Base-by-base conservation (phyloP, 2,797 vertebrate species). In the Brachyalestes nurse region DNA sequence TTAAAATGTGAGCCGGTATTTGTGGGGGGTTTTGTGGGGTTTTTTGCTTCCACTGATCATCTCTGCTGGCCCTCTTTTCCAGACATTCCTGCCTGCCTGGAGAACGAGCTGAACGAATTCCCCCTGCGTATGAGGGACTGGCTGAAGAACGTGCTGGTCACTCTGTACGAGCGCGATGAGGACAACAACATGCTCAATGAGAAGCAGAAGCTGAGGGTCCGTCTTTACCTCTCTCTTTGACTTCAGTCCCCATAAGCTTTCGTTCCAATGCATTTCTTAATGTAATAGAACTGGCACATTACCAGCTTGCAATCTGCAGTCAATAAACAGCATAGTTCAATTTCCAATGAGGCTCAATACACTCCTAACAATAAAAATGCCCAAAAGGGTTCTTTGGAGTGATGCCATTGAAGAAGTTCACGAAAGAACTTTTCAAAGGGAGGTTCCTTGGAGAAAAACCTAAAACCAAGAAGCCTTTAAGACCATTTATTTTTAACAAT, bases 41-140 rank as follows among this genome's bases (percentile, higher is more conserved):
- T 61, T 65, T 61, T 77, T 2, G 61, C 71, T 61, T 74, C 1
- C 13, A 21, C 49, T 72, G 51, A 71, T 42, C 73, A 8, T 69
- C 65, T 71, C 21, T 72, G 14, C 16, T 79, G 49, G 67, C 47
- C 58, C 77, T 49, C 64, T 34, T 21, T 72, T 6, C 64, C 90
- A 99, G 98, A 90, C 88, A 97, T 99, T 51, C 92, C 96, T 6
- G 80, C 95, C 80, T 99, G 98, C 90, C 23, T 96, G 94, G 97
- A 98, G 89, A 89, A 76, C 0, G 98, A 99, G 93, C 94, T 99
- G 89, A 95, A 58, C 0, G 97, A 99, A 93, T 99, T 99, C 90
- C 98, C 98, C 58, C 95, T 99, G 92, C 96, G 98, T 51, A 99
- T 99, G 98, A 95, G 98, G 82, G 98, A 99, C 95, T 99, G 98